Conservation (phyloP, 1,140 invertebrate species). For the Aphaenogaster floridana region DNA sequence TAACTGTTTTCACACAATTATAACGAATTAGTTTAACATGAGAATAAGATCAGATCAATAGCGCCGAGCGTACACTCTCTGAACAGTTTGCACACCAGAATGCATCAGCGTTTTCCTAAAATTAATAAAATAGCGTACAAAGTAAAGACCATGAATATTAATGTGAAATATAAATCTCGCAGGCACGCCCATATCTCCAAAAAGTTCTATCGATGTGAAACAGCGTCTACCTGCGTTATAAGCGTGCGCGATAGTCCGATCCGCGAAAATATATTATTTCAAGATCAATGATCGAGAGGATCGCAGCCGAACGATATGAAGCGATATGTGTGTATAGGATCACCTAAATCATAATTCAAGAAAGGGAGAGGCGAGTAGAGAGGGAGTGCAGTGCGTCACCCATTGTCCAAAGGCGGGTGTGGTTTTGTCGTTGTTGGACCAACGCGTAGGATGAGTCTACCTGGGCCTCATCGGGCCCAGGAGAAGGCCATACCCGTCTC, state of each 20-base stretch:
- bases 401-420: constrained; percentile 79
- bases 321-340: constrained; percentile 41
- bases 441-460: constrained; percentile 78
- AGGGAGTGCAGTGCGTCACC: constrained; percentile 71
- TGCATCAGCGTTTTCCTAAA: constrained; percentile 38
- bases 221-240: constrained; percentile 32
- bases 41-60: not conserved
- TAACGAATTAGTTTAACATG: not conserved
- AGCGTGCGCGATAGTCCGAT: constrained; percentile 23
- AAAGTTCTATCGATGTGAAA: constrained; percentile 37
- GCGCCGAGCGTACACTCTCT: too few species aligned
- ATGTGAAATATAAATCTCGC: constrained; percentile 41
- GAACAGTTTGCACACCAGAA: not conserved
- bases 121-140: constrained; percentile 20
- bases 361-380: constrained; percentile 66
- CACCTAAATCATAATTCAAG: constrained; percentile 76
- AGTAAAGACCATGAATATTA: constrained; percentile 50
- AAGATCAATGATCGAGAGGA: constrained; percentile 60
- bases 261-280: constrained; percentile 42
- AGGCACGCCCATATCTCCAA: constrained; percentile 27
- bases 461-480: constrained; percentile 69
- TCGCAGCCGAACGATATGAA: constrained; percentile 64
- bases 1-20: constrained; percentile 2
- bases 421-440: constrained; percentile 77
- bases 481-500: constrained; percentile 62